phyloP scores from a whole-genome alignment of 2,888 invertebrate genomes.

The Limnephilus marmoratus region DNA sequence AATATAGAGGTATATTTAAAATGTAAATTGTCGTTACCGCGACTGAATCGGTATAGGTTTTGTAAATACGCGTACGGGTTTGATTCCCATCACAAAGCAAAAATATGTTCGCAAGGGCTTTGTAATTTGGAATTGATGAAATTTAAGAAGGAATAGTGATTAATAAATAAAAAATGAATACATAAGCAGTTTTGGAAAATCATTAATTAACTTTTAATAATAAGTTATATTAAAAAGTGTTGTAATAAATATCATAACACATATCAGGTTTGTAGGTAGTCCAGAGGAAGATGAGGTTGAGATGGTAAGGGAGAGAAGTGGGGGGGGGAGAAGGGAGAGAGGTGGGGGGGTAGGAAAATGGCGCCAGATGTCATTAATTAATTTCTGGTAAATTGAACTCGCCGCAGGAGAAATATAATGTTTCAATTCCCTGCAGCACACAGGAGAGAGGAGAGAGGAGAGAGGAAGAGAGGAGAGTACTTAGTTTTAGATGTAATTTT shows the following conservation, averaged over 20 bases:
- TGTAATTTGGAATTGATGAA: no score
- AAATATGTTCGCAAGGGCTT: no score
- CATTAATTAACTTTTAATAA: no score
- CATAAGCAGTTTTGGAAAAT: background rate
- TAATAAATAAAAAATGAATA: background rate
- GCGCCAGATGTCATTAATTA: constrained; percentile 61
- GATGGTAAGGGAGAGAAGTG: background rate
- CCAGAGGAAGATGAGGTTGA: background rate
- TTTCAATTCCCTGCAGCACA: constrained; percentile 21
- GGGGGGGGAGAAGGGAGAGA: background rate
- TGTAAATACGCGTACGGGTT: no score
- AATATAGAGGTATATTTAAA: no score
- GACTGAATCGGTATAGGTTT: no score
- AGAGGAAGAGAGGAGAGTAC: background rate
- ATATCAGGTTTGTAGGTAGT: background rate
- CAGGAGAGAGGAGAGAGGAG: background rate
- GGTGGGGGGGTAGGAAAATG: constrained; percentile 3
- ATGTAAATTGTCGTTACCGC: no score
- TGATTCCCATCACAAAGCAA: no score
- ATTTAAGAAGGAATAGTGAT: no score
- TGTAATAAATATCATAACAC: background rate
- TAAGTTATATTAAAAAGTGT: no score
- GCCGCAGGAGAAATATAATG: constrained; percentile 56
- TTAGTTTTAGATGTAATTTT: constrained; percentile 6
- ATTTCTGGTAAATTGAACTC: constrained; percentile 64